Conservation (phyloP, 2,888 invertebrate genomes). For the Andrena haemorrhoa region DNA sequence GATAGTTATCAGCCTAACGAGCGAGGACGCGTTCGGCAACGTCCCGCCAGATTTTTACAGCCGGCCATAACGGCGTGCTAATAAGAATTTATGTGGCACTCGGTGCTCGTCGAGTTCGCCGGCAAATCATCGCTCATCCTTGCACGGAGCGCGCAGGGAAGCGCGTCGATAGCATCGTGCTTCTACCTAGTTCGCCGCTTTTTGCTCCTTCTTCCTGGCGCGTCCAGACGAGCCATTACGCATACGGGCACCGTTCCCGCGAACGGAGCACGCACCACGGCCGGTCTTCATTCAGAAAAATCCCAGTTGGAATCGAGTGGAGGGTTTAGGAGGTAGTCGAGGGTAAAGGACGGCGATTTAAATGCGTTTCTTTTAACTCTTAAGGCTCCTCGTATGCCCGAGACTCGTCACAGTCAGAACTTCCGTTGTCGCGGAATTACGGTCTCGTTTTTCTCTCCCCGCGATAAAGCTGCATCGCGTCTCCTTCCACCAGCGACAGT, state of each 20-base stretch:
- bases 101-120: slow-evolving; percentile 63
- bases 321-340: background rate
- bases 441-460: background rate
- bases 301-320: background rate
- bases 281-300: slow-evolving; percentile 38
- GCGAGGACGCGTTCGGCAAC: slow-evolving; percentile 45
- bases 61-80: slow-evolving; percentile 64
- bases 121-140: slow-evolving; percentile 71
- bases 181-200: slow-evolving; percentile 38
- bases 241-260: slow-evolving; percentile 2
- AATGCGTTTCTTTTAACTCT: no score
- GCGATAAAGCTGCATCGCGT: background rate
- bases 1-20: slow-evolving; percentile 51
- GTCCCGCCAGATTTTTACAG: slow-evolving; percentile 55
- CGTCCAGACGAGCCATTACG: slow-evolving; percentile 37
- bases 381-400: no score
- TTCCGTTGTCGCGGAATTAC: slow-evolving; percentile 5
- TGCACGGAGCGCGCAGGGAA: slow-evolving; percentile 42
- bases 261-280: background rate
- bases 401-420: background rate
- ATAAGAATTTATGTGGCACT: slow-evolving; percentile 76
- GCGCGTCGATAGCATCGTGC: slow-evolving; percentile 58
- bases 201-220: slow-evolving; percentile 32
- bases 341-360: background rate
- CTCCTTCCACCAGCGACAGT: slow-evolving; percentile 7